These are phyloP conservation scores for Zaprionus lachaisei DNA, from an alignment of 1,140 invertebrate genomes.

Conservation along the genomic window DNA sequence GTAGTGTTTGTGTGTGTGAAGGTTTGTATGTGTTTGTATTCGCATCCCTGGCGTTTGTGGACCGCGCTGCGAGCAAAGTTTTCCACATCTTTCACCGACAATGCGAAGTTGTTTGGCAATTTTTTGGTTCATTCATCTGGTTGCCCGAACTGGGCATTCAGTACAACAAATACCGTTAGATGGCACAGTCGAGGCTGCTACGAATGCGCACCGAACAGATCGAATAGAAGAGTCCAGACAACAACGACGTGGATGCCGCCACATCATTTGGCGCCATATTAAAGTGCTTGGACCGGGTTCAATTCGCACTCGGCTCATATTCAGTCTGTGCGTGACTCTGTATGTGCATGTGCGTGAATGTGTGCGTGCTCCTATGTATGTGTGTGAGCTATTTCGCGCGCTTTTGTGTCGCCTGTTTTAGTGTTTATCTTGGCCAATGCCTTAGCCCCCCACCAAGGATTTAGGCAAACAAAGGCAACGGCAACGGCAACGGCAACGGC, in stretches of 20 bases:
- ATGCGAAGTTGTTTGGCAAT: constrained; percentile 65
- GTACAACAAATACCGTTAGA: constrained; percentile 69
- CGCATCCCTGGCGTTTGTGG: constrained; percentile 24
- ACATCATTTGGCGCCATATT: constrained; percentile 74
- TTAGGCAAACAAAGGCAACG: constrained; percentile 24
- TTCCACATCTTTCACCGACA: constrained; percentile 59
- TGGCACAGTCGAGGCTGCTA: constrained; percentile 53
- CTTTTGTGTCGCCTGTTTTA: constrained; percentile 68
- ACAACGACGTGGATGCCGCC: constrained; percentile 48
- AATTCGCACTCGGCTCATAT: constrained; percentile 22
- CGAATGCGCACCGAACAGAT: constrained; percentile 29
- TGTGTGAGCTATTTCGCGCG: constrained; percentile 68
- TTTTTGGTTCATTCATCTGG: constrained; percentile 73
- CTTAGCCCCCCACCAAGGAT: constrained; percentile 31
- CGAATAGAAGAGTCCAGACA: constrained; percentile 22
- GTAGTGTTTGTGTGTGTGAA: not conserved
- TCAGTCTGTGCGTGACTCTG: constrained; percentile 6
- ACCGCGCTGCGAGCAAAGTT: constrained; percentile 60
- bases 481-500: constrained; percentile 11
- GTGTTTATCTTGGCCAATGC: constrained; percentile 50
- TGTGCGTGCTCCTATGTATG: constrained; percentile 21
- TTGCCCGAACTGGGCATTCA: constrained; percentile 36
- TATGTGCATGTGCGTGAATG: constrained; percentile 32
- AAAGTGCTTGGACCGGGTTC: constrained; percentile 57
- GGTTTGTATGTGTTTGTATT: not conserved